These are phyloP conservation scores for Pelecanus crispus DNA, from an alignment of 2,113 vertebrate genomes.

Conservation along the genomic window DNA sequence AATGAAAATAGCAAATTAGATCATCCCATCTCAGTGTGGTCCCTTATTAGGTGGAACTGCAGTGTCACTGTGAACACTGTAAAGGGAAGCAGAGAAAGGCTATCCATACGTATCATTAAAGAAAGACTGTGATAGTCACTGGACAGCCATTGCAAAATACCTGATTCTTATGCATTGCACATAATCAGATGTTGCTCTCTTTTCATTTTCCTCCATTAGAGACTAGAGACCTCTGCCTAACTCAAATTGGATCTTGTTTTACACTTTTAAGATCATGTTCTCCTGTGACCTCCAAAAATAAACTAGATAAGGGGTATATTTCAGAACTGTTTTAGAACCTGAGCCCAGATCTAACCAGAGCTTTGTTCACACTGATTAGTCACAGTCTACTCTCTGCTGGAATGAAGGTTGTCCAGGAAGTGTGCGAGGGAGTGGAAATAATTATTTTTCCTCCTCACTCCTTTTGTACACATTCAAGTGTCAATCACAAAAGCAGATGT, in stretches of 20 bases:
- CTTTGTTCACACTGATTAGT: background rate
- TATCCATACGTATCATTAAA: background rate
- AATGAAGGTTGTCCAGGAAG: background rate
- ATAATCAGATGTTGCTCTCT: background rate
- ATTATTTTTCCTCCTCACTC: background rate
- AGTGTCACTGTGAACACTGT: background rate
- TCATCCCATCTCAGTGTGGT: background rate
- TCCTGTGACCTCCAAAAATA: background rate
- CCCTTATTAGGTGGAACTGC: background rate
- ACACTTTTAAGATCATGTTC: background rate
- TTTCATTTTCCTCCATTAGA: background rate
- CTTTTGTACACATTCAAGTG: background rate
- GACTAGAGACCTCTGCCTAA: background rate
- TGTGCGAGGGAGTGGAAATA: fast-evolving
- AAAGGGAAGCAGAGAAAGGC: background rate
- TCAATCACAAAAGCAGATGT: background rate
- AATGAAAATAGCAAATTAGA: conserved; percentile 12
- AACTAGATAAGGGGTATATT: background rate
- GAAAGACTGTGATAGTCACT: background rate
- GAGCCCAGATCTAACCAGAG: background rate
- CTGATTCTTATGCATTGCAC: background rate
- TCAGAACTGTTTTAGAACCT: background rate
- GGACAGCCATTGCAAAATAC: background rate
- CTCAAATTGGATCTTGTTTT: background rate
- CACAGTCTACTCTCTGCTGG: background rate